Evolutionary conservation across 2,113 vertebrate genomes (phyloP).

Genomic region (Aviceda subcristata): DNA sequence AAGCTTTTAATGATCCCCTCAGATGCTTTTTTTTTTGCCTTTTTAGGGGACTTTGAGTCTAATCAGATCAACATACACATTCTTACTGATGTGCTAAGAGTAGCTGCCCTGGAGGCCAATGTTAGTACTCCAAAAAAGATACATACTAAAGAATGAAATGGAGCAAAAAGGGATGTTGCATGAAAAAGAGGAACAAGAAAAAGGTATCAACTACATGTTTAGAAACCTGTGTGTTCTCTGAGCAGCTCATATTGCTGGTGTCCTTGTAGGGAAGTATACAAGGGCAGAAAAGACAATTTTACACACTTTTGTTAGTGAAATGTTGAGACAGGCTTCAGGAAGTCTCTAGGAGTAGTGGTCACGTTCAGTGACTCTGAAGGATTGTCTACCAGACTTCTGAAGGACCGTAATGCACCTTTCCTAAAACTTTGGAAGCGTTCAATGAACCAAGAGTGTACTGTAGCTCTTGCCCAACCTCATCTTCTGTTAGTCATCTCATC

Average conservation of each 20-base stretch:
- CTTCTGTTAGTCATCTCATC: background rate
- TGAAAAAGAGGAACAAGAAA: background rate
- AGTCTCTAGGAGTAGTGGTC: background rate
- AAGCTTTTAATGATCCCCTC: background rate
- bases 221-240: background rate
- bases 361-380: background rate
- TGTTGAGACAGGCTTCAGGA: background rate
- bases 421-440: background rate
- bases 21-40: background rate
- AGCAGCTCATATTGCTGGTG: background rate
- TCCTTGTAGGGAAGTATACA: background rate
- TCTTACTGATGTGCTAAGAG: background rate
- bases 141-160: background rate
- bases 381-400: background rate
- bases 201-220: accelerated
- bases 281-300: background rate
- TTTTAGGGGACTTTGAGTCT: background rate
- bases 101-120: background rate
- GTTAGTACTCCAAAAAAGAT: background rate
- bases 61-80: background rate
- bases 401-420: background rate
- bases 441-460: background rate
- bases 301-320: background rate
- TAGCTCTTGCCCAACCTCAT: background rate
- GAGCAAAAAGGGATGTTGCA: background rate